phyloP scores from a whole-genome alignment of 1,140 invertebrate species.

The Eupristina koningsbergeri region DNA sequence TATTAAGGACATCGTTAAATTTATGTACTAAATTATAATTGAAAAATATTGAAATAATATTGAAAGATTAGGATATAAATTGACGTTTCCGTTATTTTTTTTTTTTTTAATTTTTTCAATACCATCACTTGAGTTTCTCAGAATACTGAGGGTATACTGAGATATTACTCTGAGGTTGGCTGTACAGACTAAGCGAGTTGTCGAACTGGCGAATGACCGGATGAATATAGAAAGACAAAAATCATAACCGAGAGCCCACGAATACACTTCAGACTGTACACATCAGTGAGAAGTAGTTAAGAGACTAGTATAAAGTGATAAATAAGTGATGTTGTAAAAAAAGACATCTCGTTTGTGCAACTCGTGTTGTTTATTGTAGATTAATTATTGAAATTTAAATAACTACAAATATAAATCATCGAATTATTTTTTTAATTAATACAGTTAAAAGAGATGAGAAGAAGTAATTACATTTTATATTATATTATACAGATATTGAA shows the following conservation, averaged over 20 bases:
- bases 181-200: slow-evolving; percentile 5
- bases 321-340: slow-evolving; percentile 3
- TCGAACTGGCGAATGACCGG: slow-evolving; percentile 31
- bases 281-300: slow-evolving; percentile 18
- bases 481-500: too few species aligned
- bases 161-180: slow-evolving; percentile 2
- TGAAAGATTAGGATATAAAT: too few species aligned
- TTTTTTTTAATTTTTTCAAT: neutral
- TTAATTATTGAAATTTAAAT: neutral
- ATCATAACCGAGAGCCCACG: neutral
- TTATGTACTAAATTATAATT: too few species aligned
- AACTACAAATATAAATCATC: neutral
- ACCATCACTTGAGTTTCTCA: neutral
- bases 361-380: neutral
- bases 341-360: neutral
- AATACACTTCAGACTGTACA: slow-evolving; percentile 21
- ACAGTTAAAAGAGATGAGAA: neutral
- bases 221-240: slow-evolving; percentile 30
- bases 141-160: neutral
- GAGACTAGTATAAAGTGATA: slow-evolving; percentile 26
- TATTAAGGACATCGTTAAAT: too few species aligned
- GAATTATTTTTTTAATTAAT: too few species aligned
- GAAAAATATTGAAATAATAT: too few species aligned
- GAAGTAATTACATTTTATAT: too few species aligned
- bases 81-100: too few species aligned